Evolutionary conservation across 2,888 invertebrate species (phyloP).

Genomic region (Torymus tubicola): DNA sequence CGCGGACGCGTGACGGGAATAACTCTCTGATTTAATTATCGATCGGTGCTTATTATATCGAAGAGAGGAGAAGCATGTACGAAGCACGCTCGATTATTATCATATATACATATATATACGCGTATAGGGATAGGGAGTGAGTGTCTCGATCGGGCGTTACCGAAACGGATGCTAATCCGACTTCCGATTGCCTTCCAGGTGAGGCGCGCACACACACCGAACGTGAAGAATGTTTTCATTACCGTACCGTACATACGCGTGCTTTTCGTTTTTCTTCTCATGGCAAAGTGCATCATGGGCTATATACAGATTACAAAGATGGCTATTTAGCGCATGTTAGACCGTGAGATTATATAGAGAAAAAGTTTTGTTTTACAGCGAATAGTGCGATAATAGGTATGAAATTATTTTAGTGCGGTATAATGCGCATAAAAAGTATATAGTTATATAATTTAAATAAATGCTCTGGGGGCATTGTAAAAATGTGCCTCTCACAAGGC

Average conservation of each 20-base stretch:
- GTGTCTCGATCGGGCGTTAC: conserved; percentile 53
- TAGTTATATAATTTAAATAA: no score
- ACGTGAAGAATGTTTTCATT: conserved; percentile 53
- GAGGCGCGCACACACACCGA: not conserved
- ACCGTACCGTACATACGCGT: not conserved
- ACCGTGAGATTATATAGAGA: no score
- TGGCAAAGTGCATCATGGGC: no score
- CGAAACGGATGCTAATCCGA: conserved; percentile 56
- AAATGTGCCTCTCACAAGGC: not conserved
- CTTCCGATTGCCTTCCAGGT: conserved; percentile 46
- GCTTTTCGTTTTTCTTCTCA: conserved; percentile 15
- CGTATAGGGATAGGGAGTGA: not conserved
- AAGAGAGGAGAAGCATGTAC: conserved; percentile 30
- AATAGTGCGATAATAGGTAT: no score
- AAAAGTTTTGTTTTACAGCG: no score
- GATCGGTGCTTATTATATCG: conserved; percentile 69
- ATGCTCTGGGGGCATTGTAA: no score
- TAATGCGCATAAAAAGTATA: no score
- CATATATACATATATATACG: not conserved
- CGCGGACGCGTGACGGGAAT: conserved; percentile 75
- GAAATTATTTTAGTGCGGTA: no score
- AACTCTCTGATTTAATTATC: conserved; percentile 75
- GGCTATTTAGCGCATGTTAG: no score
- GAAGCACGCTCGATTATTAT: conserved; percentile 45
- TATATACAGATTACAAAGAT: no score